These are phyloP conservation scores for Aporrectodea caliginosa DNA, from an alignment of 1,140 invertebrate species.

Conservation along the genomic window DNA sequence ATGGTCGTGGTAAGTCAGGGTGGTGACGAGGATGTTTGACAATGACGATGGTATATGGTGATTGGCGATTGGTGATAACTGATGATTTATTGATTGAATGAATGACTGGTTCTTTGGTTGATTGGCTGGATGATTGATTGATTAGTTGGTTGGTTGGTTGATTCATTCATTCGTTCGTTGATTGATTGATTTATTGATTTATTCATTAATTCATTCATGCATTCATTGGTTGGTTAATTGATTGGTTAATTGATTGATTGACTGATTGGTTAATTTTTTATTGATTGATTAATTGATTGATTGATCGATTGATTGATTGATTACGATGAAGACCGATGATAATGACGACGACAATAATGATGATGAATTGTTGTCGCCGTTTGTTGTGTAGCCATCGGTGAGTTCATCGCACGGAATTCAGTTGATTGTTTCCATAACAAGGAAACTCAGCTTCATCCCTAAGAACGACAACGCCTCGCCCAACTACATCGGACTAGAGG, in stretches of 20 bases:
- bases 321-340: too few relatives aligned
- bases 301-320: too few relatives aligned
- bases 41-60: too few relatives aligned
- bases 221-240: background rate
- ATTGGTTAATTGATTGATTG: background rate
- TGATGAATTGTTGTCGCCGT: too few relatives aligned
- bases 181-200: background rate
- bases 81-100: too few relatives aligned
- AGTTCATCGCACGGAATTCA: conserved; percentile 42
- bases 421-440: conserved; percentile 43
- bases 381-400: conserved; percentile 46
- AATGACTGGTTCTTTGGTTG: too few relatives aligned
- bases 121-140: background rate
- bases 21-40: too few relatives aligned
- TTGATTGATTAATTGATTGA: too few relatives aligned
- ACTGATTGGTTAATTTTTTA: too few relatives aligned
- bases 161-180: background rate
- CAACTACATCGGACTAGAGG: conserved; percentile 47
- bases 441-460: conserved; percentile 41
- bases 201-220: background rate
- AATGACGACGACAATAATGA: too few relatives aligned
- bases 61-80: too few relatives aligned
- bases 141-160: background rate
- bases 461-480: conserved; percentile 43
- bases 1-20: conserved; percentile 42